Evolutionary conservation across 2,888 invertebrate species (phyloP), one percentile per base, ranked within the genome.

Genomic region (Protodeltote pygarga): DNA sequence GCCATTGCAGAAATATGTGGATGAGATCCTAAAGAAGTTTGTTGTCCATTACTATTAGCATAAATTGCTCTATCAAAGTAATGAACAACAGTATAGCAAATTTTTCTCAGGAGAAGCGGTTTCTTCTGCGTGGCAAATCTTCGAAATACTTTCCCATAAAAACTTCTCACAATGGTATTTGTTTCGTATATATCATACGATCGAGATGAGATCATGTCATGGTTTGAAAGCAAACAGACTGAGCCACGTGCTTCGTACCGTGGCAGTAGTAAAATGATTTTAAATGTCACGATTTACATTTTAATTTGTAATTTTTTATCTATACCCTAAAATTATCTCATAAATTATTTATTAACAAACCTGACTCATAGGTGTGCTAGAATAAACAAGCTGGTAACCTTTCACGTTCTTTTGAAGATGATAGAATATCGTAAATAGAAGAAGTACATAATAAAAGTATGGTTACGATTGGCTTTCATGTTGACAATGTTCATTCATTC

Each of bases 401-500:
- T 38, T 38, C 9, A 41, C 40, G 49, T 48, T 28, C 31, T 37
- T 13, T 24, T 14, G 17, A 29, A 29, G 16, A 37, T 64, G 42
- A 64, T 35, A 38, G 32, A 58, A 59, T 33, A 47, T 9, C 17
- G 24, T 24, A 35, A 9, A 38, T 45, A 58, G 42, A 58, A 51
- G 38, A 38, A 31, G 32, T 14, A 16, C 28, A 38, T 27, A 47
- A 47, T 29, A 42, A 46, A 46, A 37, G 32, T 50, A 42, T 52
- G 40, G 29, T 45, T 31, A 45, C 24, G 31, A 41, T 42, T 32
- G 41, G 20, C 45, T 32, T 53, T 29, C 25, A 64, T 50, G 62
- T 71, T 70, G 65, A 65, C 70, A 65, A 67, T 60, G 50, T 66
- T 64, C 73, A 67, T 71, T 71, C 78, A 75, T 69, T 65, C 65